These are phyloP conservation scores for Pempheris klunzingeri DNA, from an alignment of 2,797 vertebrate species.

Conservation along the genomic window DNA sequence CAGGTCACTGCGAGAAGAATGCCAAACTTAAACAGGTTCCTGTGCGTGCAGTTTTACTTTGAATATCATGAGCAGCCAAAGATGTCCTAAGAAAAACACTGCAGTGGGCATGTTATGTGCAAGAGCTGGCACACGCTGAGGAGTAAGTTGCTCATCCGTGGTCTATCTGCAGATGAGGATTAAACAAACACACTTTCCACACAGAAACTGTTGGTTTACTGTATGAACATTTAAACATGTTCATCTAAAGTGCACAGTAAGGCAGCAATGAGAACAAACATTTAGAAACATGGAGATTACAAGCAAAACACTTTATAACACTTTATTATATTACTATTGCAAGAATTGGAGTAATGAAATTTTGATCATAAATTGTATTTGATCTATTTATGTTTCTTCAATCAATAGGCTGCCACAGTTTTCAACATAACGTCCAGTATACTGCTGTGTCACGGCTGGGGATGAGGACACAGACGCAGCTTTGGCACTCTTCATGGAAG, in stretches of 20 bases:
- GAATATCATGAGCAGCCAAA: conserved; percentile 11
- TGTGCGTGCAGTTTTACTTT: conserved; percentile 3
- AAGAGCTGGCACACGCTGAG: not conserved
- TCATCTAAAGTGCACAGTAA: not conserved
- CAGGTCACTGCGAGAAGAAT: conserved; percentile 32
- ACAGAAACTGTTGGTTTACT: not conserved
- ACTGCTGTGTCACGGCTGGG: not conserved
- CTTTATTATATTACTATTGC: not conserved
- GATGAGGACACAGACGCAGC: not conserved
- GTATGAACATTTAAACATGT: not conserved
- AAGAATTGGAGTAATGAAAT: not conserved
- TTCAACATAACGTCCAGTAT: not conserved
- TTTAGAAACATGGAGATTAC: not conserved
- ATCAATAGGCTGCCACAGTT: not conserved
- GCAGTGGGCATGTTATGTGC: conserved; percentile 6
- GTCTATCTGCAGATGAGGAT: conserved; percentile 1
- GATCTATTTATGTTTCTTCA: not conserved
- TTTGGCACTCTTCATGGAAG: not conserved
- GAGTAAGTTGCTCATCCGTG: conserved; percentile 2
- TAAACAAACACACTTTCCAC: conserved; percentile 6
- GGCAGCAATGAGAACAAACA: too few species aligned
- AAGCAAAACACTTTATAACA: not conserved
- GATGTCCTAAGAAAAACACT: conserved; percentile 14
- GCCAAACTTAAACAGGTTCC: conserved; percentile 17
- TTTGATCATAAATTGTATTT: not conserved